Base-by-base conservation (phyloP, 2,888 invertebrate genomes). In the Phalera bucephala region DNA sequence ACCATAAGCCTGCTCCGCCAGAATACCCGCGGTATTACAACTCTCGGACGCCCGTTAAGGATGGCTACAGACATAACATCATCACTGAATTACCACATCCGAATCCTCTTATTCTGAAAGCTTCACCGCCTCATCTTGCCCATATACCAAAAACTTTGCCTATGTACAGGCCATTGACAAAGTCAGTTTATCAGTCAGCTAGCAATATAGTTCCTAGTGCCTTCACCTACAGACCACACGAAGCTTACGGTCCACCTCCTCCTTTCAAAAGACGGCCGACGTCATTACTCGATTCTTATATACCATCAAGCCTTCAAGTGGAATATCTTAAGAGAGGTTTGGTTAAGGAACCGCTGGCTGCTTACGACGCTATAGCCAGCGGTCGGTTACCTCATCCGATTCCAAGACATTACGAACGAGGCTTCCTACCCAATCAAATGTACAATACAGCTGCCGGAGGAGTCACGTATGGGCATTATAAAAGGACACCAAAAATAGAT, bases 241-340 rank as follows among this genome's bases (percentile, higher is more conserved):
- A 75, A 35, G 51, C 60, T 26, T 81, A 72, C 33, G 62, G 64
- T 1, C 49, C 54, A 13, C 48, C 59, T 11, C 61, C 59, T 13
- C 62, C 68, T 2, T 78, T 60, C 31, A 84, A 79, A 42, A 76
- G 79, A 34, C 73, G 81, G 6, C 89, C 91, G 0, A 80, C 85
- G 2, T 92, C 92, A 3, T 69, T 93, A 30, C 57, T 92, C 3
- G 92, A 92, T 28, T 92, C 93, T 0, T 92, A 92, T 34, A 87
- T 92, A 36, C 93, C 92, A 26, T 92, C 92, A 20, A 89, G 89
- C 56, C 62, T 92, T 37, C 90, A 91, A 53, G 45, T 82, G 13
- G 89, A 90, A 48, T 91, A 90, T 30, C 50, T 91, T 28, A 90
- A 88, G 47, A 67, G 85, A 54, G 90, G 90, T 22, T 72, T 74